These are phyloP conservation scores for Clarias magur DNA, from an alignment of 2,113 vertebrate species.

Conservation along the genomic window DNA sequence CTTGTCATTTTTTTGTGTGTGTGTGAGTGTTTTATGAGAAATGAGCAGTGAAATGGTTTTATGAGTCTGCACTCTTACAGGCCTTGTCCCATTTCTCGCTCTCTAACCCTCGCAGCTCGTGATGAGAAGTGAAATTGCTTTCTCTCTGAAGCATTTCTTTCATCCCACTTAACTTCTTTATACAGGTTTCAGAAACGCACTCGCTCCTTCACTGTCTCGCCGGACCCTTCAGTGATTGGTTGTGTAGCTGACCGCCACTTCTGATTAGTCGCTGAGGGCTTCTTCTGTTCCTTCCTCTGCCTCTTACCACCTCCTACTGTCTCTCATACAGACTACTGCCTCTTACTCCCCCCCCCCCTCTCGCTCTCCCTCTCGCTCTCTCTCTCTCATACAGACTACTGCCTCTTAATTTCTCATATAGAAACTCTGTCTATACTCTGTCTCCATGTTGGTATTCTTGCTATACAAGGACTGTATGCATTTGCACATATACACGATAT, in stretches of 20 bases:
- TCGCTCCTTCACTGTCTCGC: background rate
- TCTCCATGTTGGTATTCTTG: too few species aligned
- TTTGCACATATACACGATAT: too few species aligned
- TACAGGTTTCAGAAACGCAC: conserved; percentile 10
- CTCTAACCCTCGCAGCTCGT: background rate
- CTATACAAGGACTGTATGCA: too few species aligned
- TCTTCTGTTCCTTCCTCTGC: background rate
- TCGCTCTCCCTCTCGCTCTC: background rate
- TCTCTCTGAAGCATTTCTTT: conserved; percentile 44
- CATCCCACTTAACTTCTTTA: conserved; percentile 37
- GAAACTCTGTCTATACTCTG: too few species aligned
- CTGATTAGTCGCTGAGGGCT: background rate
- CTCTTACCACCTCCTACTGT: background rate
- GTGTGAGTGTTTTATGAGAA: conserved; percentile 33
- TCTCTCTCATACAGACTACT: background rate
- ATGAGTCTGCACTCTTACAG: background rate
- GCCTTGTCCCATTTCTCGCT: conserved; percentile 16
- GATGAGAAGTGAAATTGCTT: conserved; percentile 46
- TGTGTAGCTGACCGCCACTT: background rate
- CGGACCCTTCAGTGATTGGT: background rate
- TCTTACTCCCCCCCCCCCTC: background rate
- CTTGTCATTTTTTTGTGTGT: background rate
- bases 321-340: background rate
- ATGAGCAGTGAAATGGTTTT: conserved; percentile 40
- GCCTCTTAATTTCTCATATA: too few species aligned